phyloP scores from a whole-genome alignment of 2,797 vertebrate genomes.

The Sebastes vulpes region DNA sequence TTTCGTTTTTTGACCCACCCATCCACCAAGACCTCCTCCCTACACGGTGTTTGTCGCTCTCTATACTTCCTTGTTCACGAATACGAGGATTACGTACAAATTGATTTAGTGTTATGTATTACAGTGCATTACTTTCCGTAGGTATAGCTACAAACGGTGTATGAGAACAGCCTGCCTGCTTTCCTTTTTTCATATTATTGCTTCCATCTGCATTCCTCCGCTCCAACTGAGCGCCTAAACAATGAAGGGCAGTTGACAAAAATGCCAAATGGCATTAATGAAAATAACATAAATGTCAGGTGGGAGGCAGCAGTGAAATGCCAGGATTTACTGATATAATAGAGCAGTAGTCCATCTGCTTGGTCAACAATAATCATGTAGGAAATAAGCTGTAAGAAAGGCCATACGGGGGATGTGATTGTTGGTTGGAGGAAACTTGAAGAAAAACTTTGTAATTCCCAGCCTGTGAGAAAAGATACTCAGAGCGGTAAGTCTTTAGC shows the following conservation, averaged over 20 bases:
- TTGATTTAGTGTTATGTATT: no score
- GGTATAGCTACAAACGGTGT: no score
- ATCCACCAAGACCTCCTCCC: no score
- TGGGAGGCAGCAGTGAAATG: conserved; percentile 24
- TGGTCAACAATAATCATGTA: background rate
- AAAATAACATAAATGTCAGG: conserved; percentile 39
- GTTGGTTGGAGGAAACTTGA: conserved; percentile 10
- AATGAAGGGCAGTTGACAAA: conserved; percentile 16
- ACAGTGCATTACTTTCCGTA: no score
- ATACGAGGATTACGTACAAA: no score
- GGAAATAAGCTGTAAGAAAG: background rate
- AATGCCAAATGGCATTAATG: conserved; percentile 18
- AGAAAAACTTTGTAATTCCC: background rate
- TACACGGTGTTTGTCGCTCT: rapidly evolving
- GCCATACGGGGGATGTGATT: background rate
- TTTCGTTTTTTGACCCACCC: no score
- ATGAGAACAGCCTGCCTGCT: no score
- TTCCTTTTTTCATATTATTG: background rate
- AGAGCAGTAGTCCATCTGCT: background rate
- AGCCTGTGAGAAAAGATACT: background rate
- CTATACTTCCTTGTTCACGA: no score
- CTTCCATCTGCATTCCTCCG: background rate
- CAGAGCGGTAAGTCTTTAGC: background rate
- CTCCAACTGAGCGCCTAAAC: background rate
- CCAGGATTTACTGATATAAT: conserved; percentile 16